Conservation (phyloP, 2,888 invertebrate genomes). For the Ormyrus pomaceus region DNA sequence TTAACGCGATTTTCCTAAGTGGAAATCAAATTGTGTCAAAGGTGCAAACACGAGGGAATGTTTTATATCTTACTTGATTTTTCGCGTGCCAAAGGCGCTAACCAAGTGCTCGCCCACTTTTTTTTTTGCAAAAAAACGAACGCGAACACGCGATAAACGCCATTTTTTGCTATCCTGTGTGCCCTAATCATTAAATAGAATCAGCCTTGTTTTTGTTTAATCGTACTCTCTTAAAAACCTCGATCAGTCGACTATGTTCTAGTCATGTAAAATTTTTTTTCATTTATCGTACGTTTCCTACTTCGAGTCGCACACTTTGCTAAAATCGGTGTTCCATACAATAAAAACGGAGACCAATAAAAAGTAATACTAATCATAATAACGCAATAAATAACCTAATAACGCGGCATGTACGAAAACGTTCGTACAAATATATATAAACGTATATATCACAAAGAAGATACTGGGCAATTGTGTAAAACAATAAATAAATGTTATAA, state of each 20-base stretch:
- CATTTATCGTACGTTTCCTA: constrained; percentile 54
- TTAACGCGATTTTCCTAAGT: constrained; percentile 21
- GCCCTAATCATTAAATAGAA: constrained; percentile 66
- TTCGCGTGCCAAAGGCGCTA: constrained; percentile 20
- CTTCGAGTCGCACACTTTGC: constrained; percentile 45
- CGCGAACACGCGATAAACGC: constrained; percentile 18
- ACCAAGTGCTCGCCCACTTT: neutral
- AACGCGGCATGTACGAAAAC: constrained; percentile 40
- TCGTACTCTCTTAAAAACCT: constrained; percentile 46
- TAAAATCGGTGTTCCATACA: constrained; percentile 35
- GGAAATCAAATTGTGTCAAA: constrained; percentile 43
- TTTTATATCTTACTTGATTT: constrained; percentile 38
- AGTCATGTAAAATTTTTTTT: constrained; percentile 44
- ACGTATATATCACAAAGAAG: constrained; percentile 66
- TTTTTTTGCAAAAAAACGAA: neutral
- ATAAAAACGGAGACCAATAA: constrained; percentile 45
- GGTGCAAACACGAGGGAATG: constrained; percentile 51
- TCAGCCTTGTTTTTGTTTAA: constrained; percentile 68
- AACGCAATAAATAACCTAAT: constrained; percentile 54
- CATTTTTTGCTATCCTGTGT: constrained; percentile 43
- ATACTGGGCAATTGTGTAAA: constrained; percentile 65
- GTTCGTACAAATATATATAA: constrained; percentile 41
- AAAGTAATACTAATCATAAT: constrained; percentile 46
- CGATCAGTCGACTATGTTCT: constrained; percentile 51
- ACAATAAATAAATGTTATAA: constrained; percentile 56